Evolutionary conservation across 2,113 vertebrate genomes (phyloP), one percentile per base, ranked within the genome.

Genomic region (Tetrao urogallus): DNA sequence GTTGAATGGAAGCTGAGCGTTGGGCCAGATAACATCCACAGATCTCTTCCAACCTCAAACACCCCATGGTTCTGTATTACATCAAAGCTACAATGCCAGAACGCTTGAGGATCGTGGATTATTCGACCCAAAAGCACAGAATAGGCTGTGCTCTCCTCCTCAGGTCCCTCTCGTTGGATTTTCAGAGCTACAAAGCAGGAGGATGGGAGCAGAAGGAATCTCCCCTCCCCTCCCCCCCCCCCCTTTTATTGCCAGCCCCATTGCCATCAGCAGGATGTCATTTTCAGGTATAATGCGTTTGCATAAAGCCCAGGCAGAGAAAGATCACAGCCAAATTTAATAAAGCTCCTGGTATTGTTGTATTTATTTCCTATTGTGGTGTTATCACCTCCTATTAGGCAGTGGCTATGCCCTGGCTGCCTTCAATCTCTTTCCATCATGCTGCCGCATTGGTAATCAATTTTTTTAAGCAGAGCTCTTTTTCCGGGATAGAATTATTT

Each of bases 401-500:
- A 84, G 86, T 70, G 75, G 90, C 66, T 54, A 17, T 76, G 60
- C 86, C n/a, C 52, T 40, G 54, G 45, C 45, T 13, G 8, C 69
- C 88, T 77, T 71, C 74, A 8, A 27, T 75, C 40, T 70, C 77
- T 87, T 77, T 81, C 70, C 19, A 22, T 84, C 40, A 40, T 48
- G 10, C n/a, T 14, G 48, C 69, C 11, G 63, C 89, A 66, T 14
- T 48, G 86, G 66, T 92, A 84, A 90, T 80, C 74, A 74, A 42
- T 90, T 94, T 95, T 92, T 66, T 24, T 75, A 91, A 92, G 79
- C 52, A 36, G 25, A 7, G 69, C 78, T 75, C 85, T 58, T 80
- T 80, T 77, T 92, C 91, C 5, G 65, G 67, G 61, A 84, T 78
- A n/a, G 32, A 80, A 77, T 86, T 45, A 83, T 50, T 65, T 71